These are phyloP conservation scores for Botia almorhae DNA, from an alignment of 2,797 vertebrate species.

Conservation along the genomic window DNA sequence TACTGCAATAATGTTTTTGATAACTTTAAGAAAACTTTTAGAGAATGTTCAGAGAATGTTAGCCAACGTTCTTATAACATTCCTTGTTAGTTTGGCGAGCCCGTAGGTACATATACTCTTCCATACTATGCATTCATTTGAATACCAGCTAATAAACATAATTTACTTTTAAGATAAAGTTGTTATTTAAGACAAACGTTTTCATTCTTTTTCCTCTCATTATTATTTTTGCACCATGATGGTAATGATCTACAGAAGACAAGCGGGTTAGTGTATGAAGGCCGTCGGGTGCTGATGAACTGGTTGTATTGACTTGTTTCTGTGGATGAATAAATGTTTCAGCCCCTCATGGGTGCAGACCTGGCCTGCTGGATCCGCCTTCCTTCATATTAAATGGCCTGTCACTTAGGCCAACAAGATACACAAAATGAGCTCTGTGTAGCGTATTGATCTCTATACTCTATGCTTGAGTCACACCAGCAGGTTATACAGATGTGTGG, in stretches of 20 bases:
- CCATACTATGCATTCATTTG: no score
- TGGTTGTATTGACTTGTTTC: constrained; percentile 73
- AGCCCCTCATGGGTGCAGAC: constrained; percentile 65
- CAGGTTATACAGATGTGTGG: constrained; percentile 64
- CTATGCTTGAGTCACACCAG: constrained; percentile 64
- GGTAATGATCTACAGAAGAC: constrained; percentile 57
- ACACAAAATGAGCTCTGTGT: constrained; percentile 71
- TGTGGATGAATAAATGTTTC: constrained; percentile 77
- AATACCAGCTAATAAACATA: no score
- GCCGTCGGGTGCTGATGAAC: constrained; percentile 63
- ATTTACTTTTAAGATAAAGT: not conserved
- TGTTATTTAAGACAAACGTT: constrained; percentile 17
- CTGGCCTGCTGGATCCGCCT: constrained; percentile 65
- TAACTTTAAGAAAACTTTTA: no score
- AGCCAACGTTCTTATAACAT: no score
- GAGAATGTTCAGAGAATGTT: no score
- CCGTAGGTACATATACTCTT: no score
- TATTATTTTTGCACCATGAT: constrained; percentile 47
- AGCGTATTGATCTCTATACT: constrained; percentile 71
- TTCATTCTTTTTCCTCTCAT: not conserved
- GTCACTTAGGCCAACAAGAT: constrained; percentile 73
- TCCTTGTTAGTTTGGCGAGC: no score
- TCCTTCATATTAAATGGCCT: constrained; percentile 73
- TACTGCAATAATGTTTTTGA: no score
- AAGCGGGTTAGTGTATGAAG: constrained; percentile 57